Evolutionary conservation across 2,113 vertebrate species (phyloP).

Genomic region (Thamnophis sirtalis): DNA sequence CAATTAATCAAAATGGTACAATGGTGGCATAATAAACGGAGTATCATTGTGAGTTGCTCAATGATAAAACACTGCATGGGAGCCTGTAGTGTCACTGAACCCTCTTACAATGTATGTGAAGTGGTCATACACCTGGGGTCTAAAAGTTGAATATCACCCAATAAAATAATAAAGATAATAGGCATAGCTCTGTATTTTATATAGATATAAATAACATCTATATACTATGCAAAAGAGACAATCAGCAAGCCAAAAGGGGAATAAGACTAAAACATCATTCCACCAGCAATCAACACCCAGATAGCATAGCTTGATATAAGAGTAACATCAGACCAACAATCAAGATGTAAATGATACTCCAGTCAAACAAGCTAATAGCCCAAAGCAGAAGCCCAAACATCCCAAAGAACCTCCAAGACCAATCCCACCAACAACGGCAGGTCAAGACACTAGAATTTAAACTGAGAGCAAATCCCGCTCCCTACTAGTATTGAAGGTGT

Average conservation of each 20-base stretch:
- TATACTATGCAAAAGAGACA: neutral
- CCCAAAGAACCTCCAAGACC: neutral
- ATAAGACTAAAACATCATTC: neutral
- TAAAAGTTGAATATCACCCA: neutral
- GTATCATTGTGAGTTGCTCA: neutral
- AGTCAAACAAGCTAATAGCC: neutral
- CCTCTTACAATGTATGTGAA: neutral
- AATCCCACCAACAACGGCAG: neutral
- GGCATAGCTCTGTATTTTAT: neutral
- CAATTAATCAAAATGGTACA: neutral
- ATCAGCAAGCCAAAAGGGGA: neutral
- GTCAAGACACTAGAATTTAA: neutral
- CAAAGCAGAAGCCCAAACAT: neutral
- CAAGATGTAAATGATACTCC: neutral
- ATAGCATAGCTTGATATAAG: neutral
- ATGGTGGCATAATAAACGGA: neutral
- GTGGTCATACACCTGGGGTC: neutral
- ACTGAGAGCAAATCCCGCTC: neutral
- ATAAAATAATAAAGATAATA: neutral
- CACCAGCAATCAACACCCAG: neutral
- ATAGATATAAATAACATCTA: neutral
- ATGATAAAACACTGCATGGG: neutral
- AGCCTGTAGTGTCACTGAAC: neutral
- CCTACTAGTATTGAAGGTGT: neutral
- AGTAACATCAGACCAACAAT: neutral